These are phyloP conservation scores for Lacerta agilis DNA, from an alignment of 2,797 vertebrate species.

Conservation along the genomic window DNA sequence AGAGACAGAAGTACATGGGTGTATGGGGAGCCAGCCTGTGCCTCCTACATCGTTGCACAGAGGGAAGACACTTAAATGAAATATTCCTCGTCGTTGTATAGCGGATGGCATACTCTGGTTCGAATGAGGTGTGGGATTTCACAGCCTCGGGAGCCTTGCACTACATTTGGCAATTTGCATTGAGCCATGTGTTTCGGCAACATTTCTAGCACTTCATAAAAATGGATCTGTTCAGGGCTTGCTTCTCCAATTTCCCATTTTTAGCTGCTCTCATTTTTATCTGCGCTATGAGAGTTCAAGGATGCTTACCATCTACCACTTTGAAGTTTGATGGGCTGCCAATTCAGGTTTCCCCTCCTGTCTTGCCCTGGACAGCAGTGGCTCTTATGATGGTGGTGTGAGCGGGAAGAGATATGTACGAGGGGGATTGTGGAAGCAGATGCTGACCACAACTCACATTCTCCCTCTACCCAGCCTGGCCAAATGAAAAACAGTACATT, in stretches of 20 bases:
- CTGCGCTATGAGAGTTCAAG: not conserved
- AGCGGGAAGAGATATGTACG: no score
- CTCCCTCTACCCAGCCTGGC: not conserved
- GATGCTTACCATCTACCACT: not conserved
- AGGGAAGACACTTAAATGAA: not conserved
- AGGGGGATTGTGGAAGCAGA: not conserved
- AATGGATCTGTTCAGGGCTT: not conserved
- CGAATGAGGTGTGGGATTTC: not conserved
- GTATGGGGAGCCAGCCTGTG: not conserved
- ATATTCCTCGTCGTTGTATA: not conserved
- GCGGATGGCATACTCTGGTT: not conserved
- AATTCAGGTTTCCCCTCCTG: not conserved
- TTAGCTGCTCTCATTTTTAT: not conserved
- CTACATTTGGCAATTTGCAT: slow-evolving; percentile 3
- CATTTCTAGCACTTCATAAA: not conserved
- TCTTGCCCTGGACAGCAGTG: not conserved
- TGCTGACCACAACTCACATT: not conserved
- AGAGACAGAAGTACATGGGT: not conserved
- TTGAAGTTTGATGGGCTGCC: not conserved
- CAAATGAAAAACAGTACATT: not conserved
- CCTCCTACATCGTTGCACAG: not conserved
- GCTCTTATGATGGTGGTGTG: no score
- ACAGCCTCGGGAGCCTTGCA: not conserved
- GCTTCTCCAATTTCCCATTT: not conserved
- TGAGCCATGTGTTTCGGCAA: not conserved